Conservation (phyloP, 2,113 vertebrate species). For the Dryoscopus gambensis region DNA sequence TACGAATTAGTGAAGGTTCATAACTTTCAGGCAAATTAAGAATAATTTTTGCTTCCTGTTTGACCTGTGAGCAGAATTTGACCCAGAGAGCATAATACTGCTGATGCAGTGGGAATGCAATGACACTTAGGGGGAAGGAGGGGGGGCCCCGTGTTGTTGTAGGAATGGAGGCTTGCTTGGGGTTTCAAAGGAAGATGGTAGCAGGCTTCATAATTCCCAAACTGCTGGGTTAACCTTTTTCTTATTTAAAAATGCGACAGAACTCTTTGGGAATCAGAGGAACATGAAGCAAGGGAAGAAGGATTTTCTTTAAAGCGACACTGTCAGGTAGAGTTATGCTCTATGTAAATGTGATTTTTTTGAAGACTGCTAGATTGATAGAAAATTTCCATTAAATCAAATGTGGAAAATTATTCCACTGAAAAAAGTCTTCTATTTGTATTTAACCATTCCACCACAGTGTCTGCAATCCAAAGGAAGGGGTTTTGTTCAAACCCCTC, state of each 20-base stretch:
- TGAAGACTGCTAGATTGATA: neutral
- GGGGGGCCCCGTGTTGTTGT: rapidly evolving
- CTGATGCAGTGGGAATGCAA: neutral
- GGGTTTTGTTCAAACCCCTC: neutral
- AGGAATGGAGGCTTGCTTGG: neutral
- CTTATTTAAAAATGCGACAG: neutral
- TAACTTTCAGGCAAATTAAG: neutral
- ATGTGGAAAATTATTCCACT: neutral
- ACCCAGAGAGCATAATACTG: neutral
- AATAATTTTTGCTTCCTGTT: neutral
- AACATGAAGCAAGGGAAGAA: neutral
- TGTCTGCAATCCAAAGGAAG: neutral
- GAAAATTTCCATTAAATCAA: neutral
- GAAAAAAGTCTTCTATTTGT: neutral
- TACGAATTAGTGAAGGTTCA: neutral
- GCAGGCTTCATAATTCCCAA: neutral
- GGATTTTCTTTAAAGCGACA: neutral
- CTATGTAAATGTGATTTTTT: neutral
- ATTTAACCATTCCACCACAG: neutral
- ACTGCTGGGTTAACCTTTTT: neutral
- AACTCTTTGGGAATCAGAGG: neutral
- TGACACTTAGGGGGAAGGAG: neutral
- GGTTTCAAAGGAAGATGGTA: neutral
- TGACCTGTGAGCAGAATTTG: neutral
- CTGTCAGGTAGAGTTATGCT: neutral